Evolutionary conservation across 1,140 invertebrate genomes (phyloP).

Genomic region (Diorhabda elongata): DNA sequence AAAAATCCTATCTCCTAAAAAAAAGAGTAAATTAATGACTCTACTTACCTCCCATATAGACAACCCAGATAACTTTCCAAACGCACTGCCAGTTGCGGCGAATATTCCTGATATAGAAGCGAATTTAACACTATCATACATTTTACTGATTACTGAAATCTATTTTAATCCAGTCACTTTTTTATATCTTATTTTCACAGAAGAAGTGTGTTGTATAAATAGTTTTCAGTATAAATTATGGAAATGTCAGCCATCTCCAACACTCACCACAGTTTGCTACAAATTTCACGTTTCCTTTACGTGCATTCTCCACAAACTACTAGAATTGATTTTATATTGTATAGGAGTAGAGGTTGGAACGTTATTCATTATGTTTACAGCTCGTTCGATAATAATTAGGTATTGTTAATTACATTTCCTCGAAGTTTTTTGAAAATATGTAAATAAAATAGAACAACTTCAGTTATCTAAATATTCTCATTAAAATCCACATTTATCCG

Average conservation of each 20-base stretch:
- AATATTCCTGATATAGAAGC: slow-evolving; percentile 31
- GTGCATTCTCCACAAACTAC: too few relatives aligned
- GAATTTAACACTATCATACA: slow-evolving; percentile 23
- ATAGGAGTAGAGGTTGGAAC: too few relatives aligned
- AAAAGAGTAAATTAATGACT: background rate
- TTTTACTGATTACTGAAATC: background rate
- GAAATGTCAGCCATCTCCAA: background rate
- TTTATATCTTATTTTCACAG: background rate
- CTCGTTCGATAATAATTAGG: too few relatives aligned
- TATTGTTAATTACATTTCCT: too few relatives aligned
- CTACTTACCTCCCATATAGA: slow-evolving; percentile 31
- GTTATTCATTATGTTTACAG: too few relatives aligned
- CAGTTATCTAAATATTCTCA: too few relatives aligned
- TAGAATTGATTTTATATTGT: too few relatives aligned
- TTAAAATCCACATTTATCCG: too few relatives aligned
- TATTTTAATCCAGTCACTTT: background rate
- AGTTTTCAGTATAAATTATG: background rate
- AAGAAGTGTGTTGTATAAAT: background rate
- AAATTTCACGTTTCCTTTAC: too few relatives aligned
- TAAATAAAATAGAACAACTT: too few relatives aligned
- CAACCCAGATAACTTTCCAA: slow-evolving; percentile 37
- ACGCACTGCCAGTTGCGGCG: slow-evolving; percentile 34
- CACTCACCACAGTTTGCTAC: background rate
- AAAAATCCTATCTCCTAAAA: too few relatives aligned
- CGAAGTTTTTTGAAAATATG: too few relatives aligned